A percentile compares a stretch with the other conserved stretches of the same genome.
Conservation (phyloP, 2,888 invertebrate species). For the Lagria hirta region DNA sequence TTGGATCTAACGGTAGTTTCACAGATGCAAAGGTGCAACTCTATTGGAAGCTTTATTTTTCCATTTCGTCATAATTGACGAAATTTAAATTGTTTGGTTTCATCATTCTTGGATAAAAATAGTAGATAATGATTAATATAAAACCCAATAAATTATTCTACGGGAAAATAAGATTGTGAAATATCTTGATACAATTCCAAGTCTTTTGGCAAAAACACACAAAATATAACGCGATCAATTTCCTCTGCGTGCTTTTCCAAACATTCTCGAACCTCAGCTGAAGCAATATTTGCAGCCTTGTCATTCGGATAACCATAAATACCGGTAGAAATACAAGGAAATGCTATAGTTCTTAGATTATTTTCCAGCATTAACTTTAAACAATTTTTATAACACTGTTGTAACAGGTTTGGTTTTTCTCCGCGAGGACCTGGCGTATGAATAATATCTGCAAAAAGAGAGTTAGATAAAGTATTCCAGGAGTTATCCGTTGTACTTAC, state of each 20-base stretch:
- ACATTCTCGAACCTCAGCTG: constrained; percentile 66
- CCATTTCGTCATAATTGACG: too few species aligned
- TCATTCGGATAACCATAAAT: constrained; percentile 84
- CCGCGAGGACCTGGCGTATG: constrained; percentile 88
- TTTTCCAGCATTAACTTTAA: constrained; percentile 61
- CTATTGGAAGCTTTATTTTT: too few species aligned
- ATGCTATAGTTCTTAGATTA: constrained; percentile 69
- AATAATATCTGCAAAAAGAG: constrained; percentile 71
- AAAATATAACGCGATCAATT: constrained; percentile 78
- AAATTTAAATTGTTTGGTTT: too few species aligned
- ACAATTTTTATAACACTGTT: constrained; percentile 71
- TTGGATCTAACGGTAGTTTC: too few species aligned
- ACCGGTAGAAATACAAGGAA: constrained; percentile 92
- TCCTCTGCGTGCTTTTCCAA: constrained; percentile 57
- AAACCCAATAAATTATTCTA: too few species aligned
- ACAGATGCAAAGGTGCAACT: too few species aligned
- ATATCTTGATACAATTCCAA: constrained; percentile 70
- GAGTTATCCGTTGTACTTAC: constrained; percentile 58
- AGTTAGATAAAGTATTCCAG: not conserved
- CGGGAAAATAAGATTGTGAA: constrained; percentile 75
- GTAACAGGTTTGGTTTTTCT: constrained; percentile 64
- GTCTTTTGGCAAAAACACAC: constrained; percentile 74
- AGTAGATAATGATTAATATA: too few species aligned
- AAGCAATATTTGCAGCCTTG: constrained; percentile 74
- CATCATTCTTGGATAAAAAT: too few species aligned